A percentile compares a stretch with the other conserved stretches of the same genome.
Evolutionary conservation across 1,140 invertebrate species (phyloP).

Genomic region (Aphis craccivora): DNA sequence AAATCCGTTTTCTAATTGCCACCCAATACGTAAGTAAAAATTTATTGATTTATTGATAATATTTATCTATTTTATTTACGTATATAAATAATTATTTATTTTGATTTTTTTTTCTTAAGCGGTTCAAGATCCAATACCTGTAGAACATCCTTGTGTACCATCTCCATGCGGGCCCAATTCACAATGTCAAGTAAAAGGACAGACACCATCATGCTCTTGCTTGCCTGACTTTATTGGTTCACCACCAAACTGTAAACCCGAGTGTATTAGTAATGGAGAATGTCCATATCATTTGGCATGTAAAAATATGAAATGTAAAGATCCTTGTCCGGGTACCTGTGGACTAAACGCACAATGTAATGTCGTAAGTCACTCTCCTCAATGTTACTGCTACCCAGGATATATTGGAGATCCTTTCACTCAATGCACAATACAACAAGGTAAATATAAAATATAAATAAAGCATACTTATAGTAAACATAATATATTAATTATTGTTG

Average conservation of each 20-base stretch:
- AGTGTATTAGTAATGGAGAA: conserved; percentile 75
- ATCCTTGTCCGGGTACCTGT: conserved; percentile 68
- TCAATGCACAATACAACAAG: conserved; percentile 66
- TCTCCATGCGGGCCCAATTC: conserved; percentile 84
- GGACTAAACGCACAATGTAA: conserved; percentile 68
- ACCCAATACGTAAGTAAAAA: conserved; percentile 67
- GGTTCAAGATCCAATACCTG: conserved; percentile 61
- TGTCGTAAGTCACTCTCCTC: conserved; percentile 66
- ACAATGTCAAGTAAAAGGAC: conserved; percentile 75
- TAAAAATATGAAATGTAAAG: conserved; percentile 66
- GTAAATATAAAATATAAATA: conserved; percentile 64
- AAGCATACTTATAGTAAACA: conserved; percentile 62
- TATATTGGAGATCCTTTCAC: conserved; percentile 68
- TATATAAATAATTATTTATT: neutral
- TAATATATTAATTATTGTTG: conserved; percentile 61
- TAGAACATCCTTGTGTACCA: conserved; percentile 77
- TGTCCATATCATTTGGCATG: conserved; percentile 68
- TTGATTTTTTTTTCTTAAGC: conserved; percentile 20
- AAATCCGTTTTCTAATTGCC: conserved; percentile 77
- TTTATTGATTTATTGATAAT: conserved; percentile 61
- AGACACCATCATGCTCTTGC: conserved; percentile 72
- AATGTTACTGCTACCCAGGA: conserved; percentile 66
- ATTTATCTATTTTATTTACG: neutral
- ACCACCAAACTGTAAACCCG: conserved; percentile 77
- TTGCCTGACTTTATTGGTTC: conserved; percentile 72